Percentiles rank a stretch among this genome's conserved stretches.
Evolutionary conservation across 2,113 vertebrate species (phyloP).

Genomic region (Dascyllus trimaculatus): DNA sequence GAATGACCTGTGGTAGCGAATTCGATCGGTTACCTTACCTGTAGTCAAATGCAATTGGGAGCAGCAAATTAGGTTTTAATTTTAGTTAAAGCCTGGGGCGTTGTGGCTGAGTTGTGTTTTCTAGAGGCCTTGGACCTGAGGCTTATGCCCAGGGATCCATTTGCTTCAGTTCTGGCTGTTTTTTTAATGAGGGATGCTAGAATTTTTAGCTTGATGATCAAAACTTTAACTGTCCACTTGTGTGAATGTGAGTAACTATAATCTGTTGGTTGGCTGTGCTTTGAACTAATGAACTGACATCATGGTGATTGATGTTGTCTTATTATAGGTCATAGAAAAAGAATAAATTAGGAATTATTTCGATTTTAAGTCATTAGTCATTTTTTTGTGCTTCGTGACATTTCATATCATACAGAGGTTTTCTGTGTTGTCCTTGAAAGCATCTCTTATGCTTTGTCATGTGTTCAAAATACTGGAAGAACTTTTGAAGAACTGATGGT

Average conservation of each 20-base stretch:
- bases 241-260: background rate
- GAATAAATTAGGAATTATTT: background rate
- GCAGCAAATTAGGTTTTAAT: constrained; percentile 19
- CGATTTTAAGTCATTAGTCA: background rate
- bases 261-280: background rate
- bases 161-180: background rate
- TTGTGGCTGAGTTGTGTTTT: constrained; percentile 2
- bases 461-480: background rate
- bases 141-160: background rate
- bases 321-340: background rate
- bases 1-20: background rate
- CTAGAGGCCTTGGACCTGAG: background rate
- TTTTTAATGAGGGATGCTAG: too few relatives aligned
- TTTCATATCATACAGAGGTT: background rate
- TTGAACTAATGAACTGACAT: constrained; percentile 17
- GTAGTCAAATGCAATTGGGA: constrained; percentile 7
- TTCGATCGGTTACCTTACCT: background rate
- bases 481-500: background rate
- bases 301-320: background rate
- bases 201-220: too few relatives aligned
- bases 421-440: background rate
- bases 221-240: background rate
- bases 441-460: background rate
- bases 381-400: background rate
- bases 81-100: background rate